Percentiles rank a stretch among this genome's conserved stretches.
phyloP scores from a whole-genome alignment of 2,888 invertebrate genomes.

The Morinoia aosen region DNA sequence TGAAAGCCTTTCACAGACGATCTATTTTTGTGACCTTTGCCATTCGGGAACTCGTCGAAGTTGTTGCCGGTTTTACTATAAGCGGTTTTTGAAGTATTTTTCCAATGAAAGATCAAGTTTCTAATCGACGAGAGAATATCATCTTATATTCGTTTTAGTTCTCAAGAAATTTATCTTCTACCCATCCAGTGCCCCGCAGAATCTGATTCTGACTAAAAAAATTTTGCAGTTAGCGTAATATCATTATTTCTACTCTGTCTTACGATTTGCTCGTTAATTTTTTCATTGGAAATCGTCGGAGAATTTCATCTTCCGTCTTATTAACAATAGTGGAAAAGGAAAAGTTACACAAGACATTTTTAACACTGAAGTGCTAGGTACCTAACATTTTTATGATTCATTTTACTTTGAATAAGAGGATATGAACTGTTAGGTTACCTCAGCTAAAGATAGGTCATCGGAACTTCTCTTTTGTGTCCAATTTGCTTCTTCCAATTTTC shows the following conservation, averaged over 20 bases:
- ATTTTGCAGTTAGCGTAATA: neutral
- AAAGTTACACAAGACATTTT: neutral
- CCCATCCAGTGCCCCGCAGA: neutral
- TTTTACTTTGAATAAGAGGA: too few species aligned
- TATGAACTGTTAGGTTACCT: too few species aligned
- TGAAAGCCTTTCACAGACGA: neutral
- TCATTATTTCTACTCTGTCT: too few species aligned
- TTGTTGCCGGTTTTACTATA: neutral
- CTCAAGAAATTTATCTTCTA: neutral
- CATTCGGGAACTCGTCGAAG: neutral
- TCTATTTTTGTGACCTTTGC: neutral
- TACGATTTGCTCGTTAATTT: neutral
- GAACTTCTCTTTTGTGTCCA: too few species aligned
- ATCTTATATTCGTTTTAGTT: neutral
- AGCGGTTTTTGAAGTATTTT: neutral
- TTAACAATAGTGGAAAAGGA: neutral
- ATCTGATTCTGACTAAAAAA: neutral
- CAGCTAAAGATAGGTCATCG: too few species aligned
- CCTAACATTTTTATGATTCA: too few species aligned
- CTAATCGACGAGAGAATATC: neutral
- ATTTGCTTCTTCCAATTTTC: too few species aligned
- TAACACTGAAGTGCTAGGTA: neutral
- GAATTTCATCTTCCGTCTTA: neutral
- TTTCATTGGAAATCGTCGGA: neutral
- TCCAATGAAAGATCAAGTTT: neutral